These are phyloP conservation scores for Athene cunicularia DNA, from an alignment of 2,113 vertebrate species.

Conservation along the genomic window DNA sequence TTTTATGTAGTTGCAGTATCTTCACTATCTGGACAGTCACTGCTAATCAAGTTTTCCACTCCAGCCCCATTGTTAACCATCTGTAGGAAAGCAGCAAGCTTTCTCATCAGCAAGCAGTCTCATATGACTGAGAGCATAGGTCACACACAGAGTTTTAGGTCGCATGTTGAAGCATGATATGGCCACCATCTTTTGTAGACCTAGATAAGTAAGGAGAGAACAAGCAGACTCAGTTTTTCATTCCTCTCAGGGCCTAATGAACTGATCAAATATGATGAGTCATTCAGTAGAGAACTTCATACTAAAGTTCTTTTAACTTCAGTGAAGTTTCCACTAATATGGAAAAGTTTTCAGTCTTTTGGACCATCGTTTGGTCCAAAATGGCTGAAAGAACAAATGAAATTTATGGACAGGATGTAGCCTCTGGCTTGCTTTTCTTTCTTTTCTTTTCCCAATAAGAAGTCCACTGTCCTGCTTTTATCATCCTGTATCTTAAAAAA, in stretches of 20 bases:
- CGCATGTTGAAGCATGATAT: not conserved
- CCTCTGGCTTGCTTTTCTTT: not conserved
- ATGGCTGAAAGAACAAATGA: not conserved
- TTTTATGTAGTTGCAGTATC: not conserved
- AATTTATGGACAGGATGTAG: not conserved
- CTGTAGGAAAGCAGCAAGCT: not conserved
- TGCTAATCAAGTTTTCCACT: not conserved
- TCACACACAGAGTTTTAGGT: not conserved
- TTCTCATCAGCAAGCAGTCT: too few relatives aligned
- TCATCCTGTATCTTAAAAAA: not conserved
- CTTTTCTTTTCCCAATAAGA: not conserved
- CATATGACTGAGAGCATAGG: not conserved
- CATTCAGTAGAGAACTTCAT: not conserved
- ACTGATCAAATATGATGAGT: not conserved
- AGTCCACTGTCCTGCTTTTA: not conserved
- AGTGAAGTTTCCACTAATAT: not conserved
- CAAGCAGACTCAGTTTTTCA: not conserved
- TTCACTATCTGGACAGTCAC: not conserved
- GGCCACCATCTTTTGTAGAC: not conserved
- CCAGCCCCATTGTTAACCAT: not conserved
- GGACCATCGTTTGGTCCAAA: conserved; percentile 4
- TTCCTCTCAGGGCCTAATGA: not conserved
- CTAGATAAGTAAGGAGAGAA: not conserved
- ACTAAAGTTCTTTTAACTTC: not conserved
- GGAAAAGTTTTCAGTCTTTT: conserved; percentile 1